A percentile compares a stretch with the other conserved stretches of the same genome.
Conservation (phyloP, 2,888 invertebrate genomes). For the Zaprionus lineosus region DNA sequence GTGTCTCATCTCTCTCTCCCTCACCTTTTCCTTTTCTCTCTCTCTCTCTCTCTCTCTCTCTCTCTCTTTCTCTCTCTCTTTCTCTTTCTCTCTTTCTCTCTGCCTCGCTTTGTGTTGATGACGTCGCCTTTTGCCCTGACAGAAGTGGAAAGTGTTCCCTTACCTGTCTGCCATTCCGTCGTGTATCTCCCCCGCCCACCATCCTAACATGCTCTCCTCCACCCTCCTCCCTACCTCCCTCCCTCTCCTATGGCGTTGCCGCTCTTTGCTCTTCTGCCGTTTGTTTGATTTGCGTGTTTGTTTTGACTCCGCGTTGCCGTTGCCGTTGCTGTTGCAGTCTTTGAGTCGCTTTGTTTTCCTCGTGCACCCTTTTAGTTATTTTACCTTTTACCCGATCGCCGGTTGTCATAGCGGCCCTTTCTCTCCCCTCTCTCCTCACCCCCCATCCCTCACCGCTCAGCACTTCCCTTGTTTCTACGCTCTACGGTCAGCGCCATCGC, state of each 20-base stretch:
- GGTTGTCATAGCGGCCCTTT: slow-evolving; percentile 33
- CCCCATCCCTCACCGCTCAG: background rate
- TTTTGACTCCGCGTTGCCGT: slow-evolving; percentile 35
- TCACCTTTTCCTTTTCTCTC: too few species aligned
- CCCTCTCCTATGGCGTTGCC: background rate
- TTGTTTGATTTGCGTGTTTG: slow-evolving; percentile 49
- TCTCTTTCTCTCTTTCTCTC: background rate
- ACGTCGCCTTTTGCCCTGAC: slow-evolving; percentile 1
- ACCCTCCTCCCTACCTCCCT: background rate
- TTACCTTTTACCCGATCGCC: slow-evolving; percentile 41
- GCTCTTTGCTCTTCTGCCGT: slow-evolving; percentile 29
- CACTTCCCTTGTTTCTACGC: background rate
- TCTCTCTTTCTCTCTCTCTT: background rate
- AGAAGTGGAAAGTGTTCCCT: slow-evolving; percentile 4
- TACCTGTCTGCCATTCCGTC: too few species aligned
- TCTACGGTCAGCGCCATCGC: too few species aligned
- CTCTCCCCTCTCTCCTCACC: background rate
- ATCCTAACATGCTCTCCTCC: background rate
- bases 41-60: background rate
- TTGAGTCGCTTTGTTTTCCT: slow-evolving; percentile 25
- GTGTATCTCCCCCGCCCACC: too few species aligned
- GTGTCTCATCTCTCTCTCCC: background rate
- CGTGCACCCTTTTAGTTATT: slow-evolving; percentile 23
- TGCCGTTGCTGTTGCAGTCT: too few species aligned
- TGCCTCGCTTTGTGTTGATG: background rate